Evolutionary conservation across 1,140 invertebrate species (phyloP).

Genomic region (Ceratina calcarata): DNA sequence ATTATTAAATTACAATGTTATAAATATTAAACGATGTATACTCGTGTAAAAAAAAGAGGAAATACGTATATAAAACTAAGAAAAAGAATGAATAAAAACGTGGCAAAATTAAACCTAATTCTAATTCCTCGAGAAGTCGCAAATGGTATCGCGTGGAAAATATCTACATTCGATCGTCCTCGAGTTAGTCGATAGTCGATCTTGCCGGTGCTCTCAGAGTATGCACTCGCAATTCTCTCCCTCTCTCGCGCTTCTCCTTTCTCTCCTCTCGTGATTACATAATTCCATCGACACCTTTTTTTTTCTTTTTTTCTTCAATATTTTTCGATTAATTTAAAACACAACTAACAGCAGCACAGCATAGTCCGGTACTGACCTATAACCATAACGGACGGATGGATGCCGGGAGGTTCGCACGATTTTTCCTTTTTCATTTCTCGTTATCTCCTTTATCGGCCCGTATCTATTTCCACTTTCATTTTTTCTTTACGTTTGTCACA

Average conservation of each 20-base stretch:
- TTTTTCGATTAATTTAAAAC: constrained; percentile 71
- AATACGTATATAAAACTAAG: constrained; percentile 43
- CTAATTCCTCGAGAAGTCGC: constrained; percentile 1
- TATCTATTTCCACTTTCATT: constrained; percentile 35
- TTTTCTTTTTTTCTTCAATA: constrained; percentile 47
- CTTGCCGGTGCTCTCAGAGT: constrained; percentile 58
- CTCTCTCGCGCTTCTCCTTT: constrained; percentile 45
- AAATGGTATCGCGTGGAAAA: background rate
- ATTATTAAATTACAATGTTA: background rate
- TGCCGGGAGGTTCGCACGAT: constrained; percentile 64
- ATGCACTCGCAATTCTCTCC: constrained; percentile 34
- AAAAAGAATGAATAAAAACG: background rate
- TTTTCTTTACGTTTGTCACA: constrained; percentile 45
- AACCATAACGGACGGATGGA: constrained; percentile 79
- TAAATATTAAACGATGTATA: constrained; percentile 14
- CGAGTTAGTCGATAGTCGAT: constrained; percentile 26
- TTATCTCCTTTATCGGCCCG: constrained; percentile 46
- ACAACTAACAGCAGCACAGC: constrained; percentile 78
- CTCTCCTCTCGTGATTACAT: constrained; percentile 31
- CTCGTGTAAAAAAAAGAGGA: constrained; percentile 28
- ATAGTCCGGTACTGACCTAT: constrained; percentile 81
- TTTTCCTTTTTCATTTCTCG: constrained; percentile 11
- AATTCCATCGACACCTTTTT: constrained; percentile 46
- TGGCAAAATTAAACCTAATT: background rate
- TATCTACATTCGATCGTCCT: background rate